Conservation (phyloP, 1,140 invertebrate genomes). For the Zaprionus capensis region DNA sequence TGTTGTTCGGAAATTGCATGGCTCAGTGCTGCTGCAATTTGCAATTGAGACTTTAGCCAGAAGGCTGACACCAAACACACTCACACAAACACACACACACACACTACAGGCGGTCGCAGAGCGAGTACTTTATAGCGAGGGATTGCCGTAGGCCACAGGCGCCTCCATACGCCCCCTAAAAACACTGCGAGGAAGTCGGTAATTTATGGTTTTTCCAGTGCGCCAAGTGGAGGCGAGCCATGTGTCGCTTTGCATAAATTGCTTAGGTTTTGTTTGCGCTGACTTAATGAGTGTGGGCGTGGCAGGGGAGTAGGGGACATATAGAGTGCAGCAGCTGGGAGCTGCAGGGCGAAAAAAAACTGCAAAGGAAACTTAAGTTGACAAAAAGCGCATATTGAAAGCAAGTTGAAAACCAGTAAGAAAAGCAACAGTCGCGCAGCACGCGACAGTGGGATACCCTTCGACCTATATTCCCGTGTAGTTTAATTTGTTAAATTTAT, state of each 20-base stretch:
- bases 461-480: no score
- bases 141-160: constrained; percentile 23
- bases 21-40: constrained; percentile 79
- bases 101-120: not conserved
- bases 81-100: not conserved
- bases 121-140: constrained; percentile 20
- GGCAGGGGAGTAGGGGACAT: not conserved
- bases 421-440: no score
- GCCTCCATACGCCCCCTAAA: constrained; percentile 19
- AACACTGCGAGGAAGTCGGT: constrained; percentile 21
- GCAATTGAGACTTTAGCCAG: constrained; percentile 76
- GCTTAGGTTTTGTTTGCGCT: constrained; percentile 74
- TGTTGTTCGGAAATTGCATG: constrained; percentile 67
- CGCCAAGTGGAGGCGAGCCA: constrained; percentile 42
- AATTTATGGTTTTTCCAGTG: constrained; percentile 70
- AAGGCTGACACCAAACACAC: constrained; percentile 18
- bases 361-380: not conserved
- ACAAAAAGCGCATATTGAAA: not conserved
- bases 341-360: not conserved
- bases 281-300: constrained; percentile 61
- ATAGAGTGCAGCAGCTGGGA: not conserved
- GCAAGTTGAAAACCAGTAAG: not conserved
- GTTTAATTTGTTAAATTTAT: no score
- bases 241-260: constrained; percentile 78
- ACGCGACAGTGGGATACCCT: no score